These are phyloP conservation scores for Sciurus vulgaris DNA, from an alignment of 2,797 vertebrate genomes.

Conservation along the genomic window DNA sequence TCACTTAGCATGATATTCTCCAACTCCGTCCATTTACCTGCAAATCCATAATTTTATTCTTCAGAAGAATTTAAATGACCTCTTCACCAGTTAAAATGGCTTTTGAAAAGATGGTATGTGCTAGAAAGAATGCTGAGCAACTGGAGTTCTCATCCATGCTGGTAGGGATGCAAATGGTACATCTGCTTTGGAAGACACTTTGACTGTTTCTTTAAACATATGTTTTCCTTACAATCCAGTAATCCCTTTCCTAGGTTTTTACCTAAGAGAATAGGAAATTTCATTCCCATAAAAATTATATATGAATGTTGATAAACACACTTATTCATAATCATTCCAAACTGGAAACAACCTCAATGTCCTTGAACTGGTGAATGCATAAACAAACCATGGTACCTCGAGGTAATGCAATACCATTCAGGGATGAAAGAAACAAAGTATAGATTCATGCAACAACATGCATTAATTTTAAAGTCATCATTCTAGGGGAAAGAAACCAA, in stretches of 20 bases:
- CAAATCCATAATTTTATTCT: no score
- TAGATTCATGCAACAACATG: not conserved
- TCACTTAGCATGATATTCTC: no score
- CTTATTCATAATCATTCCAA: not conserved
- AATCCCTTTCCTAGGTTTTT: not conserved
- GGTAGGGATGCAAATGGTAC: not conserved
- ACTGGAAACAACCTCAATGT: not conserved
- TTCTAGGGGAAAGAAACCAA: slow-evolving; percentile 44
- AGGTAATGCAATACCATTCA: not conserved
- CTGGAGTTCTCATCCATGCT: not conserved
- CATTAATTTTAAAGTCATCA: not conserved
- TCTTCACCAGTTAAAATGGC: not conserved
- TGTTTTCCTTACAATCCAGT: not conserved
- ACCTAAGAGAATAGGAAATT: slow-evolving; percentile 38
- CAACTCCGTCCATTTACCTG: no score
- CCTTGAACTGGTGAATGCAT: not conserved
- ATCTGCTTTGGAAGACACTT: not conserved
- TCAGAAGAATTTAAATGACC: slow-evolving; percentile 5
- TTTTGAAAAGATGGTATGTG: not conserved
- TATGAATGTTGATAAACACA: not conserved
- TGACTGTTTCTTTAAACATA: not conserved
- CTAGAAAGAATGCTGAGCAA: not conserved
- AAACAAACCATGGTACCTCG: not conserved
- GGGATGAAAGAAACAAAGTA: not conserved
- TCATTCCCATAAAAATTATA: not conserved